A percentile compares a stretch with the other conserved stretches of the same genome.
Evolutionary conservation across 1,140 invertebrate genomes (phyloP).

Genomic region (Drosophila fuyamai): DNA sequence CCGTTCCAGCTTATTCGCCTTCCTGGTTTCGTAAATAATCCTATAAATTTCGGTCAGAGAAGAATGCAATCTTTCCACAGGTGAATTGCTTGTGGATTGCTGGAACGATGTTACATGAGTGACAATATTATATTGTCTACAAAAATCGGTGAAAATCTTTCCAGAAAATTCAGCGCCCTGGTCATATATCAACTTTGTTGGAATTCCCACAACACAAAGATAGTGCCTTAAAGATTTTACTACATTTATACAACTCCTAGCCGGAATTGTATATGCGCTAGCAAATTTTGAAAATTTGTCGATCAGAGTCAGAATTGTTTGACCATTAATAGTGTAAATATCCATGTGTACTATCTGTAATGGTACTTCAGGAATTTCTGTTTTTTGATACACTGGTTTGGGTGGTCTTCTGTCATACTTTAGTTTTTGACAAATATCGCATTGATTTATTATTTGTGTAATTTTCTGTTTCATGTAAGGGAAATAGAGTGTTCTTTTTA

Average conservation of each 20-base stretch:
- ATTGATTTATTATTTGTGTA: conserved; percentile 5
- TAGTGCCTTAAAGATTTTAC: conserved; percentile 9
- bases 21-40: conserved; percentile 1
- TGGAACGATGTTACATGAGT: conserved; percentile 5
- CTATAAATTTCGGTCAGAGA: conserved; percentile 11
- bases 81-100: background rate
- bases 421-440: conserved; percentile 10
- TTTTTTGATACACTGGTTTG: background rate
- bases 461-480: conserved; percentile 10
- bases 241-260: conserved; percentile 7
- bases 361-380: conserved; percentile 1
- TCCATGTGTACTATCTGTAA: conserved; percentile 9
- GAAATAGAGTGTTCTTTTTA: conserved; percentile 8
- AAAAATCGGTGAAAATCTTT: background rate
- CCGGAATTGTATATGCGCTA: conserved; percentile 12
- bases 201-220: conserved; percentile 8
- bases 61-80: conserved; percentile 8
- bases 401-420: conserved; percentile 14
- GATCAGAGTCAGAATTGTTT: conserved; percentile 8
- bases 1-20: background rate
- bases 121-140: background rate
- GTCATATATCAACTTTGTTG: conserved; percentile 2
- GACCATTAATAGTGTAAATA: conserved; percentile 10
- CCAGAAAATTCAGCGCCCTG: conserved; percentile 10
- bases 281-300: conserved; percentile 10